phyloP scores from a whole-genome alignment of 35 echinoderm and acorn worm species.

The Hemicentrotus pulcherrimus region DNA sequence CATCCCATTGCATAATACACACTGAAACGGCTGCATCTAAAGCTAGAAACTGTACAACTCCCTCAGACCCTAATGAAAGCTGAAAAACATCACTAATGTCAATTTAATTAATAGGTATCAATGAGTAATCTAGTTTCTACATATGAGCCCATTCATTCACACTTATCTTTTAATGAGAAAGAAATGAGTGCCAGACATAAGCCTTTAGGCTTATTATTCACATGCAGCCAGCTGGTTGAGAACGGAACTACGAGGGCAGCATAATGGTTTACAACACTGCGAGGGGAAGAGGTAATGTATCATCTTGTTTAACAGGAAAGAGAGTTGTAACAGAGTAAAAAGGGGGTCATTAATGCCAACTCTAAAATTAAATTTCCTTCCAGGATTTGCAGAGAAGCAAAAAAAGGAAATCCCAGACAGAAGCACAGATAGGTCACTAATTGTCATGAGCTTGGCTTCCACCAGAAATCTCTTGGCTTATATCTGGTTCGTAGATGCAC shows the following conservation, averaged over 20 bases:
- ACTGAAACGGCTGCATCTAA: not conserved
- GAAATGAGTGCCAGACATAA: not conserved
- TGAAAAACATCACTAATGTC: not conserved
- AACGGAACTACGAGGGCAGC: not conserved
- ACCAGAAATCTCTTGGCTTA: not conserved
- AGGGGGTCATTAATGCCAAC: constrained; percentile 6
- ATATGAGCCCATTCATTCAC: not conserved
- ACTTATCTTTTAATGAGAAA: not conserved
- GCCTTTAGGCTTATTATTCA: not conserved
- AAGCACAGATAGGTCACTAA: not conserved
- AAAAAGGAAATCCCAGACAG: not conserved
- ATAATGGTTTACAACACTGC: not conserved
- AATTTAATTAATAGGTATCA: not conserved
- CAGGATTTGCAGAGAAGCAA: not conserved
- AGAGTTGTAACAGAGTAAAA: not conserved
- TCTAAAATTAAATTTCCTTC: not conserved
- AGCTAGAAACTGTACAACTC: not conserved
- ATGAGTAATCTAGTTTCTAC: not conserved
- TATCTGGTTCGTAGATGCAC: not conserved
- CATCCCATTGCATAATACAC: not conserved
- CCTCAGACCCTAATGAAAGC: not conserved
- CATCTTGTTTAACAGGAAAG: not conserved
- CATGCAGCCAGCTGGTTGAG: not conserved
- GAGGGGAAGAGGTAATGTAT: not conserved
- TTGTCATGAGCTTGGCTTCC: not conserved